A percentile compares a stretch with the other conserved stretches of the same genome.
Evolutionary conservation across 2,797 vertebrate genomes (phyloP).

Genomic region (Dallia pectoralis): DNA sequence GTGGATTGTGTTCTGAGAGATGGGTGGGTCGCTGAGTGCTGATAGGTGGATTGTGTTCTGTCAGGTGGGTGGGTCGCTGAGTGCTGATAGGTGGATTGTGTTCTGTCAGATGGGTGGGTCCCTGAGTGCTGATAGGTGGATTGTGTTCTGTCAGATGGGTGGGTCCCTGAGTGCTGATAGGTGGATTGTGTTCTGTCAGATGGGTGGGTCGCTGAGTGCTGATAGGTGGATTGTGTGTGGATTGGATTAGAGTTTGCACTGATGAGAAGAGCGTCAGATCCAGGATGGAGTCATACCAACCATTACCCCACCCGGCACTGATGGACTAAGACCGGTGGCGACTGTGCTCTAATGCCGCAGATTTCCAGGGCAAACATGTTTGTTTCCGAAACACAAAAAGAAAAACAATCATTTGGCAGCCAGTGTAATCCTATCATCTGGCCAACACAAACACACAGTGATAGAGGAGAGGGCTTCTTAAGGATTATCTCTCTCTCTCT

Average conservation of each 20-base stretch:
- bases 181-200: no score
- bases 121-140: no score
- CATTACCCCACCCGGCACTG: background rate
- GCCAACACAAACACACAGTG: conserved; percentile 33
- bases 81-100: no score
- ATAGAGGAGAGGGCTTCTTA: background rate
- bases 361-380: background rate
- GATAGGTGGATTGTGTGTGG: background rate
- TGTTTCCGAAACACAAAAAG: conserved; percentile 44
- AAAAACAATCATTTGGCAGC: conserved; percentile 68
- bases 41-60: no score
- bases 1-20: no score
- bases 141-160: no score
- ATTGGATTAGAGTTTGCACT: no score
- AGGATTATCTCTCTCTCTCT: background rate
- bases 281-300: background rate
- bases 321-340: background rate
- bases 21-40: no score
- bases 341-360: background rate
- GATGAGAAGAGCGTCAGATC: background rate
- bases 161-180: no score
- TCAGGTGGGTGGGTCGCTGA: no score
- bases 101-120: no score
- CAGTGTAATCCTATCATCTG: conserved; percentile 70
- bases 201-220: no score